Percentiles rank a stretch among this genome's conserved stretches.
These are phyloP conservation scores for Wiebesia pumilae DNA, from an alignment of 1,140 invertebrate genomes.

Conservation along the genomic window DNA sequence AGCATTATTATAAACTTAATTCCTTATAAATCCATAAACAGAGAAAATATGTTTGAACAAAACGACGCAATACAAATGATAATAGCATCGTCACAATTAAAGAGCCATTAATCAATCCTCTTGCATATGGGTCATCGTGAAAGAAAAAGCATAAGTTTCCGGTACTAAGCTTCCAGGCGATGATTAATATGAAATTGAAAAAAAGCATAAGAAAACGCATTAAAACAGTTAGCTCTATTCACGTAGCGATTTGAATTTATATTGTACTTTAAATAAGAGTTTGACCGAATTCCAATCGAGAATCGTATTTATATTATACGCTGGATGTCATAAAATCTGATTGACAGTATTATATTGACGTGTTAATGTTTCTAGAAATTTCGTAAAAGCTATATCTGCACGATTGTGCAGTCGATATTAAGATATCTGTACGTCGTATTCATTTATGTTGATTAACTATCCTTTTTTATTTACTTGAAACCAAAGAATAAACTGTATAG, in stretches of 20 bases:
- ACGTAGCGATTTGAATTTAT: not conserved
- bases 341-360: conserved; percentile 15
- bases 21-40: not conserved
- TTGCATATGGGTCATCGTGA: conserved; percentile 18
- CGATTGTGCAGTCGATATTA: too few relatives aligned
- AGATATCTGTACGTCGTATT: too few relatives aligned
- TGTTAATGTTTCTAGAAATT: not conserved
- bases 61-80: not conserved
- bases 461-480: too few relatives aligned
- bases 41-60: not conserved
- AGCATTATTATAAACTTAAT: too few relatives aligned
- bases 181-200: conserved; percentile 1
- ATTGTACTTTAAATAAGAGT: not conserved
- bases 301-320: not conserved
- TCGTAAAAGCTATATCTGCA: conserved; percentile 1
- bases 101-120: conserved; percentile 38
- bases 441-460: too few relatives aligned
- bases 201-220: not conserved
- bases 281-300: conserved; percentile 24
- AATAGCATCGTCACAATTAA: conserved; percentile 37
- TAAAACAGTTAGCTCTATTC: not conserved
- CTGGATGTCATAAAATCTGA: not conserved
- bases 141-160: conserved; percentile 24
- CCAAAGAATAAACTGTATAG: too few relatives aligned
- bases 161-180: not conserved